Evolutionary conservation across 2,888 invertebrate species (phyloP).

Genomic region (Petrolisthes cinctipes): DNA sequence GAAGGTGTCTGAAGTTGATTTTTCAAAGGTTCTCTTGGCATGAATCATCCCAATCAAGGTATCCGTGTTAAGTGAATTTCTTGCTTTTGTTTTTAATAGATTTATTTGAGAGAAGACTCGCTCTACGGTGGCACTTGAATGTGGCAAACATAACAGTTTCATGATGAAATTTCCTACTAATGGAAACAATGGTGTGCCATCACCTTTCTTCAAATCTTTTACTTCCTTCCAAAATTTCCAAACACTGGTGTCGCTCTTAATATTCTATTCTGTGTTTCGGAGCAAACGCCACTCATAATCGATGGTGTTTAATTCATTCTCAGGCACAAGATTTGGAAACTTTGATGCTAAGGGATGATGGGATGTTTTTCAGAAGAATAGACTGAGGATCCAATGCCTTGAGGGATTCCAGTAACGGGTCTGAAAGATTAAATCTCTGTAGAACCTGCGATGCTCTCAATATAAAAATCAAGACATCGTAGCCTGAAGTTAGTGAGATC

Average conservation of each 20-base stretch:
- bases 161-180: slow-evolving; percentile 9
- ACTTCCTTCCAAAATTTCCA: slow-evolving; percentile 28
- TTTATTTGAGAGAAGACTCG: slow-evolving; percentile 40
- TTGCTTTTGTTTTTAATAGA: slow-evolving; percentile 35
- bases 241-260: neutral
- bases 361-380: slow-evolving; percentile 13
- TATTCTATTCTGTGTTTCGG: slow-evolving; percentile 31
- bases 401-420: slow-evolving; percentile 33
- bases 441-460: slow-evolving; percentile 29
- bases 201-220: slow-evolving; percentile 30
- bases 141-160: slow-evolving; percentile 30
- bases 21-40: slow-evolving; percentile 26
- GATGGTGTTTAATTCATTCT: slow-evolving; percentile 30
- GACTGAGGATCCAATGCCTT: slow-evolving; percentile 22
- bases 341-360: slow-evolving; percentile 28
- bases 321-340: slow-evolving; percentile 34
- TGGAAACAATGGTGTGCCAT: slow-evolving; percentile 24
- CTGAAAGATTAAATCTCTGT: slow-evolving; percentile 31
- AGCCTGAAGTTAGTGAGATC: slow-evolving; percentile 29
- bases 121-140: slow-evolving; percentile 48
- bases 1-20: slow-evolving; percentile 26
- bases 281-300: slow-evolving; percentile 46
- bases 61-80: slow-evolving; percentile 33
- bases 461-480: slow-evolving; percentile 37
- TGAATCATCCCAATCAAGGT: slow-evolving; percentile 44